A percentile compares a stretch with the other conserved stretches of the same genome.
These are phyloP conservation scores for Falco punctatus DNA, from an alignment of 2,113 vertebrate species.

Conservation along the genomic window DNA sequence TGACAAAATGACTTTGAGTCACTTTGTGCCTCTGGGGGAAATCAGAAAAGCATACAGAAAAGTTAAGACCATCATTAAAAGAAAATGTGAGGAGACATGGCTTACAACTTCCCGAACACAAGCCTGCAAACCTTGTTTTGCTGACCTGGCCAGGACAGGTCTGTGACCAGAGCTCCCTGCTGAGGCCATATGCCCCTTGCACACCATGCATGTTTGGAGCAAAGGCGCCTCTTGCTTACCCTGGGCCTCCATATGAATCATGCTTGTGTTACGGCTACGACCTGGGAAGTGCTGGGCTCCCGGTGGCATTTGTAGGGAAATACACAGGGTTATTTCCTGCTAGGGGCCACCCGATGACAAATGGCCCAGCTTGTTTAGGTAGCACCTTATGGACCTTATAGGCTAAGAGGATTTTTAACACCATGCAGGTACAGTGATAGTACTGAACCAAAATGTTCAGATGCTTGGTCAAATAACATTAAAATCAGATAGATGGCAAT, in stretches of 20 bases:
- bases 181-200: neutral
- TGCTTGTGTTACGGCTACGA: neutral
- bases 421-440: neutral
- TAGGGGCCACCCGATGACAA: neutral
- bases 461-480: neutral
- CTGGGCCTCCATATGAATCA: neutral
- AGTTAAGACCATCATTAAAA: neutral
- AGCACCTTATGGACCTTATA: neutral
- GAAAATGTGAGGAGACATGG: neutral
- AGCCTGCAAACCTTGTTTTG: neutral
- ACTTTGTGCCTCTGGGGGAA: neutral
- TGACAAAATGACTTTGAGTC: slow-evolving; percentile 56
- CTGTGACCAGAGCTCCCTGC: neutral
- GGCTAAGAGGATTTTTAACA: neutral
- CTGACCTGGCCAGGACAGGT: neutral
- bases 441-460: neutral
- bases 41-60: slow-evolving; percentile 14
- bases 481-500: neutral
- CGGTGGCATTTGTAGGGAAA: neutral
- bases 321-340: neutral
- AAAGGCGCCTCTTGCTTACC: neutral
- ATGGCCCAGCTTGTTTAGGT: neutral
- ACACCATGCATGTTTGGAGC: neutral
- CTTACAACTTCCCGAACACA: neutral
- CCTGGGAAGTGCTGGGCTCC: neutral